phyloP scores from a whole-genome alignment of 2,888 invertebrate genomes.

The Venustoraphidia nigricollis region DNA sequence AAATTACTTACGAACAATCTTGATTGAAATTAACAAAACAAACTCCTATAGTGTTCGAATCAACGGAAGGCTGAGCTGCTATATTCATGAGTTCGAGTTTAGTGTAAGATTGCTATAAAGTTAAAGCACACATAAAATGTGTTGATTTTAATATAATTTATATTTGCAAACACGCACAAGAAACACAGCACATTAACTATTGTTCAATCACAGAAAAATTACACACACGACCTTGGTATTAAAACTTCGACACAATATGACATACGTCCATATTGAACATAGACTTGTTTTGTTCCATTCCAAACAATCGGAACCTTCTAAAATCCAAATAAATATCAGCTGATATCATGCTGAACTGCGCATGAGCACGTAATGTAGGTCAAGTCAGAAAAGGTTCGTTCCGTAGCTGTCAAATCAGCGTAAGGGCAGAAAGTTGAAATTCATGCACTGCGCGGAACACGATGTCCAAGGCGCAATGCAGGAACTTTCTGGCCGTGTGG shows the following conservation, averaged over 20 bases:
- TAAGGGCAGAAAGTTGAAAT: too few species aligned
- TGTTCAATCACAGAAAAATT: too few species aligned
- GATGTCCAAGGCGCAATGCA: too few species aligned
- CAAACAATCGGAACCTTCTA: neutral
- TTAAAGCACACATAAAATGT: too few species aligned
- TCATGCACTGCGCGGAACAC: too few species aligned
- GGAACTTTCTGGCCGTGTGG: too few species aligned
- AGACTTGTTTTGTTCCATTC: constrained; percentile 8
- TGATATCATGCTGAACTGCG: neutral
- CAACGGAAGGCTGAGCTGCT: constrained; percentile 57
- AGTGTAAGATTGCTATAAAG: constrained; percentile 21
- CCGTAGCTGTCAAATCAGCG: too few species aligned
- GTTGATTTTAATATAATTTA: too few species aligned
- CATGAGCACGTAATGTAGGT: neutral
- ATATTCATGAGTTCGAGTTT: constrained; percentile 69
- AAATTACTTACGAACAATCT: constrained; percentile 82
- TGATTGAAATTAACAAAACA: constrained; percentile 96
- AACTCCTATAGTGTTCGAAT: constrained; percentile 60
- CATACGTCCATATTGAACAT: neutral
- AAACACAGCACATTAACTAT: too few species aligned
- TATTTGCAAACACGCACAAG: too few species aligned
- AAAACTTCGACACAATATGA: constrained; percentile 3
- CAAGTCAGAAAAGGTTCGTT: too few species aligned
- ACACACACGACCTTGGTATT: too few species aligned
- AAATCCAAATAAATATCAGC: neutral